These are phyloP conservation scores for Caenorhabditis elegans DNA, from an alignment of 1,140 invertebrate genomes.

Conservation along the genomic window DNA sequence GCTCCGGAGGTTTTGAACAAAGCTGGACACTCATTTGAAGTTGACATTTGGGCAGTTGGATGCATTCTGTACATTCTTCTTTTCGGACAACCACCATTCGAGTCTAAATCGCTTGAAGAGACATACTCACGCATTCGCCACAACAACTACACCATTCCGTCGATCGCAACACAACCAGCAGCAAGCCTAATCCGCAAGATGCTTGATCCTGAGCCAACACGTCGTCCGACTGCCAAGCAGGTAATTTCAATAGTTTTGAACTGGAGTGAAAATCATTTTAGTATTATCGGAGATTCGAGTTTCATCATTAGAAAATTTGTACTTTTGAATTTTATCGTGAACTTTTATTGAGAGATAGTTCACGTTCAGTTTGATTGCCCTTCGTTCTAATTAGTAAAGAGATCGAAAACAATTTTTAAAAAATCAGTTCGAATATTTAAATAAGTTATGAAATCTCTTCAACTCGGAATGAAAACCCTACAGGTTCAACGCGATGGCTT, in stretches of 20 bases:
- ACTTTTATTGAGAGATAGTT: too few species aligned
- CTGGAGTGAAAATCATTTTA: too few species aligned
- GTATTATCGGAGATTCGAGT: too few species aligned
- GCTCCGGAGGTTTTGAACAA: slow-evolving; percentile 75
- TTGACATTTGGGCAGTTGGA: slow-evolving; percentile 94
- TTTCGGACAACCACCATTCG: slow-evolving; percentile 73
- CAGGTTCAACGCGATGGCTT: slow-evolving; percentile 36
- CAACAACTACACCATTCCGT: slow-evolving; percentile 85
- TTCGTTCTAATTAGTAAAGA: too few species aligned
- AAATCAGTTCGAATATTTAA: too few species aligned
- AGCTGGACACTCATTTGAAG: slow-evolving; percentile 84
- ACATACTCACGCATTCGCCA: slow-evolving; percentile 71
- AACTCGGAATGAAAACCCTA: not conserved
- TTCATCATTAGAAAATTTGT: too few species aligned
- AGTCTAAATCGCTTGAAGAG: slow-evolving; percentile 72
- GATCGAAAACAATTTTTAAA: too few species aligned
- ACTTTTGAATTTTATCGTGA: too few species aligned
- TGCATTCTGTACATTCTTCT: slow-evolving; percentile 93
- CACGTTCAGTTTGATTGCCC: too few species aligned
- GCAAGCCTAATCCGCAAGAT: slow-evolving; percentile 80
- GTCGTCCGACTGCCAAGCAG: slow-evolving; percentile 76
- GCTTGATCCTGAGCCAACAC: slow-evolving; percentile 79
- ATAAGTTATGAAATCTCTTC: not conserved
- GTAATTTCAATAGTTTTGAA: too few species aligned
- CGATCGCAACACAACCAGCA: slow-evolving; percentile 73